A percentile compares a stretch with the other conserved stretches of the same genome.
phyloP scores from a whole-genome alignment of 2,113 vertebrate species.

The Chaenocephalus aceratus region DNA sequence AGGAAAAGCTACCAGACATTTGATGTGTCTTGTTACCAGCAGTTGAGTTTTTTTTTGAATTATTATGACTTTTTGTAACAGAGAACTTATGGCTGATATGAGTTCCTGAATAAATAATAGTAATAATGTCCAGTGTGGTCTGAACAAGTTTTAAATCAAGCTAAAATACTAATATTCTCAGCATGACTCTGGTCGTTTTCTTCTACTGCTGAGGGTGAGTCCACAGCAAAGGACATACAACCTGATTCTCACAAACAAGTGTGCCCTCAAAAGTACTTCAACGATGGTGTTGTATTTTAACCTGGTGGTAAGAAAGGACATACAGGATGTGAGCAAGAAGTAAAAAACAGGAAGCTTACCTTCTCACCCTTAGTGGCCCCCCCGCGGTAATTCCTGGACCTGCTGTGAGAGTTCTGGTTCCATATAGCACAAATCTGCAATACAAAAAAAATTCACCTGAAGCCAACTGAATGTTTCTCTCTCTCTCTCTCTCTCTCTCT shows the following conservation, averaged over 20 bases:
- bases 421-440: slow-evolving; percentile 36
- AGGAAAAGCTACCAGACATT: not conserved
- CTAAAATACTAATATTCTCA: slow-evolving; percentile 16
- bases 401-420: too few species aligned
- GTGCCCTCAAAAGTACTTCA: slow-evolving; percentile 16
- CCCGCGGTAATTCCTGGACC: slow-evolving; percentile 79
- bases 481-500: too few species aligned
- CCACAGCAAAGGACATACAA: not conserved
- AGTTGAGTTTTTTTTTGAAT: not conserved
- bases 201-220: slow-evolving; percentile 2
- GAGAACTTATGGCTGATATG: not conserved
- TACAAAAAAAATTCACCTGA: slow-evolving; percentile 47
- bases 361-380: slow-evolving; percentile 74
- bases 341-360: slow-evolving; percentile 63
- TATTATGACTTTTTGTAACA: not conserved
- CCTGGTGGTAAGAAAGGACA: not conserved
- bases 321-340: not conserved
- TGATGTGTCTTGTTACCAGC: not conserved
- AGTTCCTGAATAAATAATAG: not conserved
- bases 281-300: slow-evolving; percentile 8
- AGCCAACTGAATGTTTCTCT: too few species aligned
- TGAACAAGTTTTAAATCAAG: slow-evolving; percentile 17
- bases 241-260: not conserved
- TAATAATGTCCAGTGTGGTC: not conserved
- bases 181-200: slow-evolving; percentile 28